These are phyloP conservation scores for Phaethon lepturus DNA, from an alignment of 2,113 vertebrate species.

Conservation along the genomic window DNA sequence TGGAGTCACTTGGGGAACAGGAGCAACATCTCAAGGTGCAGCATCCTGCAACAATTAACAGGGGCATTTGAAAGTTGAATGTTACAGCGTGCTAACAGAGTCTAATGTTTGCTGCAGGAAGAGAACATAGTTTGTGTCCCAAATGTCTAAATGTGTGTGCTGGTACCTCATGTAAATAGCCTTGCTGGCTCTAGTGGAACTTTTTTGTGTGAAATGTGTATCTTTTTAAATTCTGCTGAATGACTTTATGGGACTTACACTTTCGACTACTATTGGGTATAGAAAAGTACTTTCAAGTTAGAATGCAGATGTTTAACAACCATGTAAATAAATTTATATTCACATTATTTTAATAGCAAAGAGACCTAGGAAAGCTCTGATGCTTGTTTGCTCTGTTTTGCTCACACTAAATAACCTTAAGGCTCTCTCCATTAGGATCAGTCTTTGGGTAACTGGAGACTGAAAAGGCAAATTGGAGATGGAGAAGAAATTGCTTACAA, in stretches of 20 bases:
- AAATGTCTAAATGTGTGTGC: background rate
- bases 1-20: background rate
- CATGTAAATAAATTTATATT: background rate
- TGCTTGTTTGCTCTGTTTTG: background rate
- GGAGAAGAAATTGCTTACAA: slow-evolving; percentile 90
- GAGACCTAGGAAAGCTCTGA: background rate
- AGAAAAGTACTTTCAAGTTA: background rate
- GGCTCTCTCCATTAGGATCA: slow-evolving; percentile 83
- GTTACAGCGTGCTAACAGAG: background rate
- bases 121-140: background rate
- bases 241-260: background rate
- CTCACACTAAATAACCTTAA: background rate
- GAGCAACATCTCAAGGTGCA: background rate
- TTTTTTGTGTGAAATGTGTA: background rate
- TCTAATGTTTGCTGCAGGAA: background rate
- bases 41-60: background rate
- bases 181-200: background rate
- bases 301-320: background rate
- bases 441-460: slow-evolving; percentile 92
- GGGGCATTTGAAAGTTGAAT: background rate
- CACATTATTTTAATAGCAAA: background rate
- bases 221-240: background rate
- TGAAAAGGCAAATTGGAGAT: slow-evolving; percentile 87
- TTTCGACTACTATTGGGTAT: background rate
- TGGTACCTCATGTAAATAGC: background rate